Base-by-base conservation (phyloP, 2,113 vertebrate species). In the Myrmecophaga tridactyla region DNA sequence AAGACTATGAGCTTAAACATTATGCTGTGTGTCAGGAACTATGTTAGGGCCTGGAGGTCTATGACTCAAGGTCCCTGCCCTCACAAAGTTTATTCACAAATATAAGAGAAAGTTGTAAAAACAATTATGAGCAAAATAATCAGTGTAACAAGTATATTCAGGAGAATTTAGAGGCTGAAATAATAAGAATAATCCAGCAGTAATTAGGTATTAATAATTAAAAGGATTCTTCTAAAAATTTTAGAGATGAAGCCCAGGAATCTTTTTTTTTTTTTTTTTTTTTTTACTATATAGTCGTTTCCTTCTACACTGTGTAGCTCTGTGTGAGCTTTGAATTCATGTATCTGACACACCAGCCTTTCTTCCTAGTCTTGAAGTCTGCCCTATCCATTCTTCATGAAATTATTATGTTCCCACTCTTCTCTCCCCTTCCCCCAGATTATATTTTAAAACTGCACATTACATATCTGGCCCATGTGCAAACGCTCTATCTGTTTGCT, bases 381-480 rank as follows among this genome's bases (percentile, higher is more conserved):
- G 39, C 60, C 53, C 53, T 88, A 39, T 81, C 78, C 53, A 67
- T 92, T 88, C 77, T 92, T 95, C 27, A 43, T 96, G 62, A 93
- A 95, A 86, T 94, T 93, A 88, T 69, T 75, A 77, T 93, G 29
- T 95, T 90, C 53, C 41, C 13, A 48, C 95, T 90, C 92, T 96
- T 90, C 67, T 51, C 48, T 76, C 41, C 69, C 51, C 36, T 56
- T 43, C 39, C 77, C 90, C 34, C 62, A 96, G 69, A 94, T 97
- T 94, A 36, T 94, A 95, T 96, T 96, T 96, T 94, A 84, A 86
- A 97, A 85, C 67, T 92, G 53, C 31, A 73, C 39, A 89, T 80
- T 90, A 94, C 73, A 95, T 92, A 94, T 96, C 95, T 89, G 82
- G 82, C 94, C 70, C 73, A 27, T 94, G 86, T 84, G 82, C 95